These are phyloP conservation scores for Oxyruncus cristatus DNA, from an alignment of 2,113 vertebrate species.

Conservation along the genomic window DNA sequence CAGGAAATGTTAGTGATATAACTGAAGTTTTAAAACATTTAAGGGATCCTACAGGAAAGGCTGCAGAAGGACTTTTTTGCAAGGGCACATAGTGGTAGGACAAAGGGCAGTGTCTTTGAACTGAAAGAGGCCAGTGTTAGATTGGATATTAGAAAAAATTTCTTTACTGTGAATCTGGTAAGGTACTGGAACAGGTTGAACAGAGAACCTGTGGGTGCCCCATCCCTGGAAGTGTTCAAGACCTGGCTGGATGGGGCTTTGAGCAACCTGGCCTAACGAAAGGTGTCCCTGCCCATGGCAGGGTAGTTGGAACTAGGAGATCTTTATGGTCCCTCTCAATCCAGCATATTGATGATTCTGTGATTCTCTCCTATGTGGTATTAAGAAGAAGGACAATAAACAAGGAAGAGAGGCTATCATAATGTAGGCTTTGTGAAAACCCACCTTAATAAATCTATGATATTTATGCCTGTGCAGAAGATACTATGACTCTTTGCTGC, in stretches of 20 bases:
- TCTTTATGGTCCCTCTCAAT: background rate
- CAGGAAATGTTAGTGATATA: background rate
- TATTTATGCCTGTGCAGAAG: background rate
- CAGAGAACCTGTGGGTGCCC: background rate
- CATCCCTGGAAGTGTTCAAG: background rate
- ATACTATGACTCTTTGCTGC: background rate
- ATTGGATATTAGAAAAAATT: background rate
- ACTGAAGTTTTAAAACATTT: background rate
- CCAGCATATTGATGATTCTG: rapidly evolving
- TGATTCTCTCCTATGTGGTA: background rate
- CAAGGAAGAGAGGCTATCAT: background rate
- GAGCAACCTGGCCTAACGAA: background rate
- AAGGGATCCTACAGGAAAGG: background rate
- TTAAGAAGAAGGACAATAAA: background rate
- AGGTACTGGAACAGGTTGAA: background rate
- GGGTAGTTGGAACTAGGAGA: background rate
- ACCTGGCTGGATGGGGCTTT: background rate
- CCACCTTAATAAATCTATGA: background rate
- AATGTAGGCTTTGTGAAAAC: background rate
- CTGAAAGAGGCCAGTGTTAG: background rate
- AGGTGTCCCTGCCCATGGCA: background rate
- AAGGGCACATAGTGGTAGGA: background rate
- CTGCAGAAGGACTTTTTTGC: background rate
- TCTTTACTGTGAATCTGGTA: background rate
- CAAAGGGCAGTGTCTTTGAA: background rate